A percentile compares a stretch with the other conserved stretches of the same genome.
These are phyloP conservation scores for Caenorhabditis inopinata DNA, from an alignment of 1,140 invertebrate genomes.

Conservation along the genomic window DNA sequence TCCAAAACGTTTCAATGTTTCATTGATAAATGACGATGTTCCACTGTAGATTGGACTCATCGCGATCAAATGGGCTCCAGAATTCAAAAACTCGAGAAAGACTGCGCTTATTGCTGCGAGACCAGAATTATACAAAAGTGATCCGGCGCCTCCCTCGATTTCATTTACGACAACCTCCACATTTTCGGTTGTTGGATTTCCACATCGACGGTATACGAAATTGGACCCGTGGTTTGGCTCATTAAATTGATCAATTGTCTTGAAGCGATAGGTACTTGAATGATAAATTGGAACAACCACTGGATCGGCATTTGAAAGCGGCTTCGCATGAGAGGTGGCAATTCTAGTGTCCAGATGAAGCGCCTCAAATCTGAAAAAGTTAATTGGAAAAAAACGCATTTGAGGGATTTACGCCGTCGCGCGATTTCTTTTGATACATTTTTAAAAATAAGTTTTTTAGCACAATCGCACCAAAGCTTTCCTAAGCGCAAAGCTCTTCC, in stretches of 20 bases:
- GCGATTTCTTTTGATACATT: no score
- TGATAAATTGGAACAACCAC: conserved; percentile 40
- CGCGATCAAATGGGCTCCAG: conserved; percentile 28
- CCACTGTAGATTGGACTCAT: conserved; percentile 41
- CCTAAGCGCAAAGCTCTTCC: no score
- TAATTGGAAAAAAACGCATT: no score
- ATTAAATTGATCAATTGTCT: conserved; percentile 31
- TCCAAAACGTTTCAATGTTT: conserved; percentile 33
- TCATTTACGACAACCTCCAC: conserved; percentile 50
- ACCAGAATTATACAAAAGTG: conserved; percentile 35
- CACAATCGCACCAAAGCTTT: no score
- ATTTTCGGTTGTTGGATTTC: conserved; percentile 35
- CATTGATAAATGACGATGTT: conserved; percentile 34
- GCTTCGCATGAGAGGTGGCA: not conserved
- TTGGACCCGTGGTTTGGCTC: conserved; percentile 32
- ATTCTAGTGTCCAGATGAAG: conserved; percentile 8
- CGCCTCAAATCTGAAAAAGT: not conserved
- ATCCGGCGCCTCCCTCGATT: conserved; percentile 38
- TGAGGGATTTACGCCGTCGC: no score
- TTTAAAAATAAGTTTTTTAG: no score
- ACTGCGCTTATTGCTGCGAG: conserved; percentile 35
- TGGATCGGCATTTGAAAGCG: conserved; percentile 9
- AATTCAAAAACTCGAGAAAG: conserved; percentile 28
- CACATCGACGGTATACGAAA: conserved; percentile 33
- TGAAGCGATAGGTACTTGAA: conserved; percentile 36